phyloP scores from a whole-genome alignment of 2,888 invertebrate species.

The Drosophila phalerata region DNA sequence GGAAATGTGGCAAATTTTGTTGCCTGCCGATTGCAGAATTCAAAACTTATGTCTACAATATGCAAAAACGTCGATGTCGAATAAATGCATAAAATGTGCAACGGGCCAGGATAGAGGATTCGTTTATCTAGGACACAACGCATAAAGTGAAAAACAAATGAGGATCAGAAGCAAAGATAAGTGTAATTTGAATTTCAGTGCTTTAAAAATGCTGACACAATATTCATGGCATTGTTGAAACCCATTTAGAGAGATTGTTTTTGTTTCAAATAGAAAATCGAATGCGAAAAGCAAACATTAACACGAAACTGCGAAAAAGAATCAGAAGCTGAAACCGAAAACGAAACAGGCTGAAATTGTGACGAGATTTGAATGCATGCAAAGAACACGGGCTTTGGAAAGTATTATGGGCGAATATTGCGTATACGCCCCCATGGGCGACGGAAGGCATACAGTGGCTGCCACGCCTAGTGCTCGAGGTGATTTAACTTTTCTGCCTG shows the following conservation, averaged over 20 bases:
- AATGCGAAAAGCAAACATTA: slow-evolving; percentile 42
- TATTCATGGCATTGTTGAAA: slow-evolving; percentile 18
- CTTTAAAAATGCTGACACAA: slow-evolving; percentile 21
- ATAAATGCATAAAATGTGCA: slow-evolving; percentile 34
- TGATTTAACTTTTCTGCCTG: slow-evolving; percentile 78
- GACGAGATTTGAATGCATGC: slow-evolving; percentile 51
- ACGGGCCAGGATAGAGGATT: not conserved
- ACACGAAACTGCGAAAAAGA: slow-evolving; percentile 17
- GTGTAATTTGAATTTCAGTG: slow-evolving; percentile 28
- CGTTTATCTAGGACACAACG: slow-evolving; percentile 21
- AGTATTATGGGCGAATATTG: slow-evolving; percentile 59
- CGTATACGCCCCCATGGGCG: slow-evolving; percentile 54
- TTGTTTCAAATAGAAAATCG: slow-evolving; percentile 43
- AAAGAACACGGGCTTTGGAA: slow-evolving; percentile 49
- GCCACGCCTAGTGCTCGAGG: slow-evolving; percentile 62
- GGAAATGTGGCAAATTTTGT: slow-evolving; percentile 15
- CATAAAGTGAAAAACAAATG: slow-evolving; percentile 28
- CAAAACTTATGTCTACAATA: slow-evolving; percentile 12
- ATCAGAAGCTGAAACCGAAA: slow-evolving; percentile 38
- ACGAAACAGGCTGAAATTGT: slow-evolving; percentile 50
- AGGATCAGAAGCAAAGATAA: slow-evolving; percentile 28
- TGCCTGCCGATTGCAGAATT: slow-evolving; percentile 1
- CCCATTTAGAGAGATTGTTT: slow-evolving; percentile 18
- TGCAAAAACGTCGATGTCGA: slow-evolving; percentile 28
- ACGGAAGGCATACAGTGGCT: slow-evolving; percentile 25